Conservation (phyloP, 30 jellyfish, hydroid and myxozoan species). For the Aurelia aurita complex sp. Pacific region DNA sequence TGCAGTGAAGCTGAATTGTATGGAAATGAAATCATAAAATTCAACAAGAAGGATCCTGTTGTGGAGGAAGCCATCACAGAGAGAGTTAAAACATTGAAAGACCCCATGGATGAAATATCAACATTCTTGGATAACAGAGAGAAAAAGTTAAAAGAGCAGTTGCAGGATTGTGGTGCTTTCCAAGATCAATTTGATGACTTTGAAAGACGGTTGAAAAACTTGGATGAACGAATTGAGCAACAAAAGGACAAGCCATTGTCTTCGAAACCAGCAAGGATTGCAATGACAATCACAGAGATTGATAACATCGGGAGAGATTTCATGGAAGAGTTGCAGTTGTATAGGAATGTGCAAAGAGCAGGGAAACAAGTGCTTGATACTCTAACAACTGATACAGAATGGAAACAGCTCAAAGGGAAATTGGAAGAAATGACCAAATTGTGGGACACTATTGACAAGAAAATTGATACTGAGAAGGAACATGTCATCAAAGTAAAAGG, state of each 20-base stretch:
- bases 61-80: constrained; percentile 61
- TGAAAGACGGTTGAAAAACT: constrained; percentile 78
- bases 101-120: constrained; percentile 72
- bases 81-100: constrained; percentile 37
- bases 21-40: constrained; percentile 69
- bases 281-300: constrained; percentile 75
- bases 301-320: constrained; percentile 81
- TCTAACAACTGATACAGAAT: constrained; percentile 61
- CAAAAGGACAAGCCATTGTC: constrained; percentile 87
- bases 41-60: constrained; percentile 69
- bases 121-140: constrained; percentile 77
- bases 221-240: constrained; percentile 78
- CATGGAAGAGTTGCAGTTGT: constrained; percentile 79
- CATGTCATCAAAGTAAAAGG: constrained; percentile 68
- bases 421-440: constrained; percentile 73
- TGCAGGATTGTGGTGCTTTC: constrained; percentile 97
- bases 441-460: constrained; percentile 71
- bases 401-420: constrained; percentile 66
- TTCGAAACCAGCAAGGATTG: constrained; percentile 78
- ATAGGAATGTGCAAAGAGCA: constrained; percentile 54
- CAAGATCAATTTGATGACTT: constrained; percentile 98
- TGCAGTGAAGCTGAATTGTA: constrained; percentile 89
- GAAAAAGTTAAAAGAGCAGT: constrained; percentile 72
- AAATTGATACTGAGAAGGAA: constrained; percentile 68
- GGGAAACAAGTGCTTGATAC: constrained; percentile 78